phyloP scores from a whole-genome alignment of 2,888 invertebrate genomes.

The Rotaria sp. region DNA sequence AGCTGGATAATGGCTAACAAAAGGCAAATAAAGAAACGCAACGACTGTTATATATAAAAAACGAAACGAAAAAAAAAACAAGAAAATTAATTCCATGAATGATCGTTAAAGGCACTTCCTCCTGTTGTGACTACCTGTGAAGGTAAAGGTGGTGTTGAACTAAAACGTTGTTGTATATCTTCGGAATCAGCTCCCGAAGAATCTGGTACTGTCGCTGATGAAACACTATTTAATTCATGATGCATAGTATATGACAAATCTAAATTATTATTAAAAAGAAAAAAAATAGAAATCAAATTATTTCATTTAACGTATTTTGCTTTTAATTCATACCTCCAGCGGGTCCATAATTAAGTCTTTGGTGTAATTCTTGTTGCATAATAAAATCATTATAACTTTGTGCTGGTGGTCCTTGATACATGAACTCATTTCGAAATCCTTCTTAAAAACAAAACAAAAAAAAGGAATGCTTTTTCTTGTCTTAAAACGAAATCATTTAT shows the following conservation, averaged over 20 bases:
- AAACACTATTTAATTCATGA: not conserved
- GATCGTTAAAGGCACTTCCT: not conserved
- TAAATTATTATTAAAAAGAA: not conserved
- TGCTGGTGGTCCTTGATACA: not conserved
- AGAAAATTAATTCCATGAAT: not conserved
- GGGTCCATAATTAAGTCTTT: conserved; percentile 23
- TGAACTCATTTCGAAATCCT: not conserved
- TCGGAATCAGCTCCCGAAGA: not conserved
- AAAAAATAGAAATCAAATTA: not conserved
- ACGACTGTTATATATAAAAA: not conserved
- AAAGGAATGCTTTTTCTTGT: not conserved
- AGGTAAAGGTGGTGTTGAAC: not conserved
- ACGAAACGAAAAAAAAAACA: not conserved
- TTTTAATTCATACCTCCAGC: not conserved
- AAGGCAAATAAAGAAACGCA: not conserved
- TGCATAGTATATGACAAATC: not conserved
- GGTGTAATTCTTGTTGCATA: conserved; percentile 22
- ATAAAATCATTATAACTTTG: not conserved
- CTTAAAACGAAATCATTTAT: not conserved
- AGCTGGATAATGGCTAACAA: not conserved
- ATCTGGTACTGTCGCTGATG: not conserved
- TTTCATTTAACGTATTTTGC: not conserved
- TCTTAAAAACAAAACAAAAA: not conserved
- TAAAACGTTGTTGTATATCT: not conserved
- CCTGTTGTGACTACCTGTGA: not conserved